Evolutionary conservation across 2,113 vertebrate species (phyloP).

Genomic region (Paracanthobrama guichenoti): DNA sequence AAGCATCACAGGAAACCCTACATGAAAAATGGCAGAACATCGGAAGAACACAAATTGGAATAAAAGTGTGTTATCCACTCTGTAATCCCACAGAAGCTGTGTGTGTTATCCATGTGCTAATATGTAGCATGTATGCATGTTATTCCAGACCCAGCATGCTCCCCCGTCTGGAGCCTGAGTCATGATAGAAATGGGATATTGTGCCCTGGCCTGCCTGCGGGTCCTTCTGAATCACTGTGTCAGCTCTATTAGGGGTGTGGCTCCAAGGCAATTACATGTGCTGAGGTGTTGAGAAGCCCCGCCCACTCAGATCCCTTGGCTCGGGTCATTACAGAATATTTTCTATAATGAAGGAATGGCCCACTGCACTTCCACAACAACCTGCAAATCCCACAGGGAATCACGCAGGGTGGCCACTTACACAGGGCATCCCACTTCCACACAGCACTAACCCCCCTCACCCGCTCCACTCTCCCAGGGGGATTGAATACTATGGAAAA

Average conservation of each 20-base stretch:
- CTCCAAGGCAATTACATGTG: constrained; percentile 71
- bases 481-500: constrained; percentile 19
- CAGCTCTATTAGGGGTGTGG: constrained; percentile 60
- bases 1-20: neutral
- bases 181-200: constrained; percentile 16
- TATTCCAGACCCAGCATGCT: neutral
- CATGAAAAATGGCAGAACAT: neutral
- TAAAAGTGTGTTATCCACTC: neutral
- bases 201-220: neutral
- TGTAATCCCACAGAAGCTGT: neutral
- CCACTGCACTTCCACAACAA: constrained; percentile 69
- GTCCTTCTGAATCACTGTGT: constrained; percentile 38
- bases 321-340: constrained; percentile 67
- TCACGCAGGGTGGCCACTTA: constrained; percentile 50
- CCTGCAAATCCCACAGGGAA: constrained; percentile 74
- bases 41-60: neutral
- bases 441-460: constrained; percentile 59
- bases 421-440: constrained; percentile 70
- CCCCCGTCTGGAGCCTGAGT: constrained; percentile 16
- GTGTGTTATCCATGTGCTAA: neutral
- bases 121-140: neutral
- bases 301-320: constrained; percentile 56
- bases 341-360: constrained; percentile 73
- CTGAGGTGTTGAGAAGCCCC: constrained; percentile 60
- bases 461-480: constrained; percentile 22